Percentiles rank a stretch among this genome's conserved stretches.
phyloP scores from a whole-genome alignment of 2,888 invertebrate genomes.

The Volucella zonaria region DNA sequence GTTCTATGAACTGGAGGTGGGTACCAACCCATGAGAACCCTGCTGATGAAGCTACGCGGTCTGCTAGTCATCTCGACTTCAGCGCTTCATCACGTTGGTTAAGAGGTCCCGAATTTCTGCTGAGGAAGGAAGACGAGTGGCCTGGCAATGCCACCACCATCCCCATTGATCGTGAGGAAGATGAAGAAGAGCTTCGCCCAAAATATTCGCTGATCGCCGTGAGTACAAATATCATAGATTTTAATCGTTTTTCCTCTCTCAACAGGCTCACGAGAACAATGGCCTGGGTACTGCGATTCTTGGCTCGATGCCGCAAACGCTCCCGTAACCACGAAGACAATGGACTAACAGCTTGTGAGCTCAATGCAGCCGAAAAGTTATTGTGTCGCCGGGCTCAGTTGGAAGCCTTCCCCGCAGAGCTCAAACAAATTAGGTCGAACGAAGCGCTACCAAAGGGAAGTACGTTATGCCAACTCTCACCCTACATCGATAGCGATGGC shows the following conservation, averaged over 20 bases:
- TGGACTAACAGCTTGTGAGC: slow-evolving; percentile 19
- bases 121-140: too few species aligned
- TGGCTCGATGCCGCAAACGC: slow-evolving; percentile 1
- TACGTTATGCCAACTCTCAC: slow-evolving; percentile 15
- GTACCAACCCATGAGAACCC: too few species aligned
- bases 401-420: slow-evolving; percentile 13
- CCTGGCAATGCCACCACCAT: too few species aligned
- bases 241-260: slow-evolving; percentile 35
- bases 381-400: slow-evolving; percentile 25
- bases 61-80: too few species aligned
- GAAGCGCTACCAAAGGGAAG: not conserved
- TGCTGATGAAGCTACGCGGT: too few species aligned
- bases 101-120: too few species aligned
- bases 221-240: slow-evolving; percentile 18
- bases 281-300: slow-evolving; percentile 27
- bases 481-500: slow-evolving; percentile 29
- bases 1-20: too few species aligned
- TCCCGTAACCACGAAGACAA: not conserved
- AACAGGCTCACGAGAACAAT: slow-evolving; percentile 17
- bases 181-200: slow-evolving; percentile 28
- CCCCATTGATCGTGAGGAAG: not conserved
- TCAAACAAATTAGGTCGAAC: not conserved
- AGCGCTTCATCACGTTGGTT: too few species aligned
- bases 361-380: slow-evolving; percentile 3
- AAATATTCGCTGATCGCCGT: slow-evolving; percentile 18